These are phyloP conservation scores for Noctua janthina DNA, from an alignment of 2,888 invertebrate genomes.

Conservation along the genomic window DNA sequence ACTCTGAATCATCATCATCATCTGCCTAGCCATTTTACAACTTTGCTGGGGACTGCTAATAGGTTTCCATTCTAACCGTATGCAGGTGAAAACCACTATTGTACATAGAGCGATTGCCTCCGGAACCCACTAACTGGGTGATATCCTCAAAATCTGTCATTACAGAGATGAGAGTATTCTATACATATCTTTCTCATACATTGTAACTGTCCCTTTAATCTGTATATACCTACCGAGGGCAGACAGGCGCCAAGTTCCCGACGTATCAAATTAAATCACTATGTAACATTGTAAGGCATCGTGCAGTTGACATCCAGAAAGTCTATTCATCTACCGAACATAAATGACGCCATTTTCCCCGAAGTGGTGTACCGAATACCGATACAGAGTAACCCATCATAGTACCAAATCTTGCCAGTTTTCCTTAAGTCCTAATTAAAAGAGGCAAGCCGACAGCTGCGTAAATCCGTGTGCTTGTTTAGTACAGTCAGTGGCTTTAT, in stretches of 20 bases:
- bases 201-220: constrained; percentile 22
- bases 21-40: too few relatives aligned
- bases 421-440: neutral
- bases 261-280: constrained; percentile 54
- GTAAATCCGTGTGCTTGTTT: neutral
- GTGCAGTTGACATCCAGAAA: constrained; percentile 20
- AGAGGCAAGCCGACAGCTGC: neutral
- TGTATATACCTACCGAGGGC: constrained; percentile 54
- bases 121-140: too few relatives aligned
- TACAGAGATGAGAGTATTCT: neutral
- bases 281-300: constrained; percentile 26
- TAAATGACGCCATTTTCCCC: neutral
- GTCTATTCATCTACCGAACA: neutral
- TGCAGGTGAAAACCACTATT: too few relatives aligned
- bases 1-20: too few relatives aligned
- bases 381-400: neutral
- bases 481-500: neutral
- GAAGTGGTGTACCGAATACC: neutral
- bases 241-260: constrained; percentile 65
- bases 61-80: too few relatives aligned
- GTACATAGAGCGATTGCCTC: too few relatives aligned
- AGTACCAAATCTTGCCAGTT: neutral
- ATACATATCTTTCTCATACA: too few relatives aligned
- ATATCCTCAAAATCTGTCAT: neutral
- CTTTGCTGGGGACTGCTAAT: too few relatives aligned